Percentiles rank a stretch among this genome's conserved stretches.
These are phyloP conservation scores for Caenorhabditis sp. DNA, from an alignment of 2,888 invertebrate species.

Conservation along the genomic window DNA sequence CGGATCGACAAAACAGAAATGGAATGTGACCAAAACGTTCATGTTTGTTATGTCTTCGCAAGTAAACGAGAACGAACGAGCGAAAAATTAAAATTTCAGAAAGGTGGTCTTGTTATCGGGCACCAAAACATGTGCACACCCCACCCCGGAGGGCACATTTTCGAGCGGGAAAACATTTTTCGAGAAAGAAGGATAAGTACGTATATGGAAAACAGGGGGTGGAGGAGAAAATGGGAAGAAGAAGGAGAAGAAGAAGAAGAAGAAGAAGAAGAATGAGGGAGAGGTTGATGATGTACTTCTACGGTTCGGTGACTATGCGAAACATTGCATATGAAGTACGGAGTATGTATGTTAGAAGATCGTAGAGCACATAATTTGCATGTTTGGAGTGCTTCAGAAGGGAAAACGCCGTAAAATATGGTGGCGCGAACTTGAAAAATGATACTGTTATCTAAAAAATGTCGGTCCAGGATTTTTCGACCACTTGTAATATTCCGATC, in stretches of 20 bases:
- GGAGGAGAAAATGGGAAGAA: neutral
- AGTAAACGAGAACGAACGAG: too few species aligned
- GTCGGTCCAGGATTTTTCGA: too few species aligned
- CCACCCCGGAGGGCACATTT: neutral
- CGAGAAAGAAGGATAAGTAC: neutral
- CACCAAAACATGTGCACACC: neutral
- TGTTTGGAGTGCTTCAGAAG: too few species aligned
- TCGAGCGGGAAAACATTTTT: neutral
- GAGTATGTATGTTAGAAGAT: neutral
- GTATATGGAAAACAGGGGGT: neutral
- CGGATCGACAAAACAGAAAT: too few species aligned
- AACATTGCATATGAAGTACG: neutral
- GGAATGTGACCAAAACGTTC: too few species aligned
- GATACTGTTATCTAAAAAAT: too few species aligned
- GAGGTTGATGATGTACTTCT: constrained; percentile 43
- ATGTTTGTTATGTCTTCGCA: too few species aligned
- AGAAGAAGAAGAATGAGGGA: neutral
- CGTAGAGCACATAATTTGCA: neutral
- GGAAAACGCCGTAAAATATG: too few species aligned
- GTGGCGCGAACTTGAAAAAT: too few species aligned
- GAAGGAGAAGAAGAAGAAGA: neutral
- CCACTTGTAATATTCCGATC: too few species aligned
- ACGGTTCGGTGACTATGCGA: constrained; percentile 48
- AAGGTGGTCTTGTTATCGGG: constrained; percentile 16
- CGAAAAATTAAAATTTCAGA: constrained; percentile 1